Evolutionary conservation across 2,113 vertebrate genomes (phyloP).

Genomic region (Tylochromis polylepis): DNA sequence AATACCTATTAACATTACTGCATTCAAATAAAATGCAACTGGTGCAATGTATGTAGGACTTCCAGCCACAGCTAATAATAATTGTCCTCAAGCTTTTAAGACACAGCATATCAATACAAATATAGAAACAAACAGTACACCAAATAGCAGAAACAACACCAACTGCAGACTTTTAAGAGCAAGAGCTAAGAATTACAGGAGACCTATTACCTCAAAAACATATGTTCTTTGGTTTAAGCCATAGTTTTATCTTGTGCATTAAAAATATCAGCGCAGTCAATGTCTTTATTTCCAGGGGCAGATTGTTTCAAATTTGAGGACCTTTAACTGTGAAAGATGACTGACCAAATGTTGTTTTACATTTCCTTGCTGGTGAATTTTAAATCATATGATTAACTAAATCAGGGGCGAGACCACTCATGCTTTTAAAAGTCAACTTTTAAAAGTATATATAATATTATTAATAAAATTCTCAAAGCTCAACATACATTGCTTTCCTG

Average conservation of each 20-base stretch:
- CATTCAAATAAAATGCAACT: background rate
- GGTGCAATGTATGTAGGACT: background rate
- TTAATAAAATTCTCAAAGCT: background rate
- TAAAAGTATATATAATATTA: background rate
- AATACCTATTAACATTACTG: too few relatives aligned
- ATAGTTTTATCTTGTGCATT: background rate
- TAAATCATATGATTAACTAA: background rate
- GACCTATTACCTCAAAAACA: accelerated
- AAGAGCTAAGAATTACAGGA: background rate
- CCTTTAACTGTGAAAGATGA: background rate
- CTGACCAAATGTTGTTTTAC: background rate
- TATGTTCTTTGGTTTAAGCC: background rate
- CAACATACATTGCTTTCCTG: background rate
- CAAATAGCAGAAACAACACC: background rate
- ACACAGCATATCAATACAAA: background rate
- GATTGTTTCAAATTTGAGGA: background rate
- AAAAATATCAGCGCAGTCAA: background rate
- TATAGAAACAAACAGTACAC: background rate
- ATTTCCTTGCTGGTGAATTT: background rate
- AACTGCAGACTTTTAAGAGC: background rate
- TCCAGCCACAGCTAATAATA: background rate
- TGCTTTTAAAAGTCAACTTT: background rate
- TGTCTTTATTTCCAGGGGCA: background rate
- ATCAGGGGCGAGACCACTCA: background rate
- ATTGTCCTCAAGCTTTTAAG: background rate